A percentile compares a stretch with the other conserved stretches of the same genome.
phyloP scores from a whole-genome alignment of 2,888 invertebrate genomes.

The Cephus pygmeus region DNA sequence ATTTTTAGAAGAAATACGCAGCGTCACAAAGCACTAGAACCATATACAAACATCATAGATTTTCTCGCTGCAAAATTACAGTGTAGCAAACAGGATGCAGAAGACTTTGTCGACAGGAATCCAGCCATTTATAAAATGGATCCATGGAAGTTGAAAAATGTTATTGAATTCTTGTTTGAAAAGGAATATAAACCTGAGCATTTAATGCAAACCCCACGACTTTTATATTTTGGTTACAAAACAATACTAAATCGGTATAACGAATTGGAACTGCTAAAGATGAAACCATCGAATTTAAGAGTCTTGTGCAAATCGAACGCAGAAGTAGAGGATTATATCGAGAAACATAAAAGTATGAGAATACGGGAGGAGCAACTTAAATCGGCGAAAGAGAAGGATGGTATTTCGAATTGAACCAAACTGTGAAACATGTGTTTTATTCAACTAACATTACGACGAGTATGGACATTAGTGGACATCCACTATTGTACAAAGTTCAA shows the following conservation, averaged over 20 bases:
- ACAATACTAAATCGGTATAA: slow-evolving; percentile 60
- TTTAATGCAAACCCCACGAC: slow-evolving; percentile 58
- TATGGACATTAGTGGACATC: no score
- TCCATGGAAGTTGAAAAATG: slow-evolving; percentile 63
- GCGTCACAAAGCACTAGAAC: slow-evolving; percentile 61
- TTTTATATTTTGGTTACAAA: slow-evolving; percentile 62
- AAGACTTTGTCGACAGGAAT: slow-evolving; percentile 55
- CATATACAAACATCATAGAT: slow-evolving; percentile 56
- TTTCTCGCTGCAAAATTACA: slow-evolving; percentile 63
- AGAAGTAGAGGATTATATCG: slow-evolving; percentile 26
- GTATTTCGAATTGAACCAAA: neutral
- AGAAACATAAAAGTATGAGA: slow-evolving; percentile 7
- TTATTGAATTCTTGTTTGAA: slow-evolving; percentile 63
- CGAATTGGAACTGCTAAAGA: slow-evolving; percentile 46
- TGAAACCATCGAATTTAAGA: slow-evolving; percentile 27
- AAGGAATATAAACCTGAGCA: slow-evolving; percentile 62
- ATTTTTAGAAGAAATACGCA: slow-evolving; percentile 59
- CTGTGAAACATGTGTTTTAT: neutral
- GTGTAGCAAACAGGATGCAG: slow-evolving; percentile 54
- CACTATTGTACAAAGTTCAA: no score
- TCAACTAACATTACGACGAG: neutral
- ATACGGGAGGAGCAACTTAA: neutral
- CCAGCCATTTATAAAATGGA: slow-evolving; percentile 63
- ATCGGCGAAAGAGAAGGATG: neutral
- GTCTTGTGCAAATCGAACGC: slow-evolving; percentile 35